phyloP scores from a whole-genome alignment of 2,113 vertebrate genomes.

The Bubo blakistoni region DNA sequence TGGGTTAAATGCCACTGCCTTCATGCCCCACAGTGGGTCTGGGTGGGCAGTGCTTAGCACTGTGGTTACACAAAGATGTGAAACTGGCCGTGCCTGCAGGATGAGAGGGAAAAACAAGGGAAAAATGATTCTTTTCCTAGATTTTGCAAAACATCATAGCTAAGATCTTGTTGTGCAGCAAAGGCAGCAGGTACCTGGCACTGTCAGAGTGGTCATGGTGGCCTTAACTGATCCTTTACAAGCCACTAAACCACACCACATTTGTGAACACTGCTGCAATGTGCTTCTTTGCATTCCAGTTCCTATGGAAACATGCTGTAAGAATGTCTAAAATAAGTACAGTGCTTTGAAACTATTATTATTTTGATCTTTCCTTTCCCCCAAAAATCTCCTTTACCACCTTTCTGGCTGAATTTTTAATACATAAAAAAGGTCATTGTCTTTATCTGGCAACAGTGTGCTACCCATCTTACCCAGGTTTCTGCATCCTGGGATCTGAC shows the following conservation, averaged over 20 bases:
- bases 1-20: not conserved
- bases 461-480: not conserved
- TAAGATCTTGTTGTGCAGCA: not conserved
- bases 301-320: constrained; percentile 65
- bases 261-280: constrained; percentile 32
- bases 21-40: not conserved
- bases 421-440: not conserved
- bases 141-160: not conserved
- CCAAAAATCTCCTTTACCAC: not conserved
- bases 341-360: constrained; percentile 49
- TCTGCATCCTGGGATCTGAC: not conserved
- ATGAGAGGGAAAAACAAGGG: not conserved
- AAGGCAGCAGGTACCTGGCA: not conserved
- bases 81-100: not conserved
- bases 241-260: not conserved
- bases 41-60: not conserved
- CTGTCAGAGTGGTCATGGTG: not conserved
- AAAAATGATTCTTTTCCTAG: not conserved
- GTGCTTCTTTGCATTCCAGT: constrained; percentile 19
- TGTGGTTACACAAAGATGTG: not conserved
- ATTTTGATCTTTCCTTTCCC: not conserved
- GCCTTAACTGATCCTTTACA: not conserved
- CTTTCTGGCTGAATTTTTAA: not conserved
- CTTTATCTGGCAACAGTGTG: not conserved
- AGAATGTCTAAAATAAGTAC: constrained; percentile 55